Evolutionary conservation across 2,888 invertebrate genomes (phyloP), one percentile per base, ranked within the genome.

Genomic region (Shargacucullia verbasci): DNA sequence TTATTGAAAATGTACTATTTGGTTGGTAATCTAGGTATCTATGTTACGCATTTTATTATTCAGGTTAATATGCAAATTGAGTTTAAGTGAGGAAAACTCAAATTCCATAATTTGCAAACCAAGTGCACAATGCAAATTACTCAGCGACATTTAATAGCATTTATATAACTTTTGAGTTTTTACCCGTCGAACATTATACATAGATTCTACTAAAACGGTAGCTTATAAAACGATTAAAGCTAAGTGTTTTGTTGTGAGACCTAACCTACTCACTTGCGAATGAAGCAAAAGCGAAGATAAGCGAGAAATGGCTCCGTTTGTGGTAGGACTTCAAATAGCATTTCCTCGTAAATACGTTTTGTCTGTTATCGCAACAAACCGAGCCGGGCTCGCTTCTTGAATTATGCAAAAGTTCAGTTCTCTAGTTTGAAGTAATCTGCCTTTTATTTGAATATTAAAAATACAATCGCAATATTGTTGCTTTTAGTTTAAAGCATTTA

Each of bases 381-480:
- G 39, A 50, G 64, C 43, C 43, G 43, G 50, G 43, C 52, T 53
- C 25, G 62, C 64, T 60, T 72, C 61, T 59, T 77, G 75, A 77
- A 76, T 76, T 68, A 77, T 76, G 70, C 73, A 76, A 77, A 63
- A 68, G 72, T 70, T 63, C 64, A 65, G 44, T 55, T 58, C 62
- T 64, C 57, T 52, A 73, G 56, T 59, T 65, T 58, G 46, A 74
- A 68, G 62, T 62, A 70, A 69, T 72, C 64, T 58, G 64, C 68
- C 61, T 70, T 63, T 71, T 69, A 70, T 76, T 75, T 69, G 64
- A 73, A 78, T 79, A 73, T 72, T 76, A 73, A 76, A 74, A 73
- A 78, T 63, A 73, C 69, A 73, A 78, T 70, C 65, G 39, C 50
- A 48, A 64, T 68, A 68, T 65, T 68, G 71, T 67, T 74, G 64